Conservation (phyloP, 2,888 invertebrate genomes). For the Drosophila imparisetae region DNA sequence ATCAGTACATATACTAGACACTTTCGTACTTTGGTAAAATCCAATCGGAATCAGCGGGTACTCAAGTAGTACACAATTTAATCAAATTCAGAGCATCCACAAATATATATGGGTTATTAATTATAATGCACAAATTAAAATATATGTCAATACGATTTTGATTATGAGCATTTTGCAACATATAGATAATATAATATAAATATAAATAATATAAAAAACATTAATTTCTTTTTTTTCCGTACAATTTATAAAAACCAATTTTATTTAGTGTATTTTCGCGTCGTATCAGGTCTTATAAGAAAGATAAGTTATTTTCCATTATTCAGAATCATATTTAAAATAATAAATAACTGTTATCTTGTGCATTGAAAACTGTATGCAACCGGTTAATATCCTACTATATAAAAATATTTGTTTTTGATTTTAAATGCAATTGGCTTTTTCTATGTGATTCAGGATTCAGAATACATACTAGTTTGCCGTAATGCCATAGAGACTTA, state of each 20-base stretch:
- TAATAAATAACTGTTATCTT: neutral
- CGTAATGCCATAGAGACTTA: neutral
- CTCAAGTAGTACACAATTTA: neutral
- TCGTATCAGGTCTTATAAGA: neutral
- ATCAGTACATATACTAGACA: neutral
- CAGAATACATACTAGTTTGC: neutral
- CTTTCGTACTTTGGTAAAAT: neutral
- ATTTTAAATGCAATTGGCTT: neutral
- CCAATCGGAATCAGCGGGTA: slow-evolving; percentile 2
- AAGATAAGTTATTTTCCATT: neutral
- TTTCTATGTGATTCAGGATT: neutral
- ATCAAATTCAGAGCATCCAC: neutral
- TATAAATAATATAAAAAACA: neutral
- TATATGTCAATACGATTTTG: neutral
- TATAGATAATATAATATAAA: no score
- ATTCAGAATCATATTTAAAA: neutral
- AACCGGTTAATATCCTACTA: no score
- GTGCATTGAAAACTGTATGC: neutral
- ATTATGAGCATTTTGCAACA: neutral
- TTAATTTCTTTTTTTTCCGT: neutral
- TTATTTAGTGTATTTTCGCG: neutral
- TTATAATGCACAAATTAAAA: neutral
- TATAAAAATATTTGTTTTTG: neutral
- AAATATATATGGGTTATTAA: neutral
- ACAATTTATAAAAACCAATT: neutral